These are phyloP conservation scores for Neodiprion virginianus DNA, from an alignment of 1,140 invertebrate genomes.

Conservation along the genomic window DNA sequence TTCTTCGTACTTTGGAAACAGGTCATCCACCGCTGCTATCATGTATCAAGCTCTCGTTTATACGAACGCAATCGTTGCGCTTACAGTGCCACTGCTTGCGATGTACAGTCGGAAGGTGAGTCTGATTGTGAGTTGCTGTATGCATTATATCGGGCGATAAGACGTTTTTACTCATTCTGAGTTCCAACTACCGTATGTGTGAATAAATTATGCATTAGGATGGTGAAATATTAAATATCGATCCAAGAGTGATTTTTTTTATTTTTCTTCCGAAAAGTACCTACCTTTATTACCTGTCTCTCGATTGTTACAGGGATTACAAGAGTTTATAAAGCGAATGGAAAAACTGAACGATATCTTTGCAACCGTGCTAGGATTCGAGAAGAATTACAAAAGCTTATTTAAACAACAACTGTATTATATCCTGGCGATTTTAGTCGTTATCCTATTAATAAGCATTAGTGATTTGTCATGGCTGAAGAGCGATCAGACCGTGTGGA, in stretches of 20 bases:
- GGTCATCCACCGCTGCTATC: not conserved
- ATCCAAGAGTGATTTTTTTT: no score
- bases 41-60: not conserved
- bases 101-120: not conserved
- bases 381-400: slow-evolving; percentile 6
- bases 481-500: not conserved
- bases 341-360: slow-evolving; percentile 14
- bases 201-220: no score
- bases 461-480: not conserved
- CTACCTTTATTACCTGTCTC: not conserved
- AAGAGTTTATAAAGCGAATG: slow-evolving; percentile 11
- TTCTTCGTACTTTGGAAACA: not conserved
- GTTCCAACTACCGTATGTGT: no score
- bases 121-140: not conserved
- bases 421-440: slow-evolving; percentile 21
- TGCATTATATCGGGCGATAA: no score
- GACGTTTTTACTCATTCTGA: no score
- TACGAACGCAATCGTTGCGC: not conserved
- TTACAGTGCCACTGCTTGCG: not conserved
- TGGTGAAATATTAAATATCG: no score
- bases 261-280: no score
- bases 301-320: slow-evolving; percentile 10
- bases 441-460: not conserved
- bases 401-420: not conserved
- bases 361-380: slow-evolving; percentile 9